Percentiles rank a stretch among this genome's conserved stretches.
These are phyloP conservation scores for Oryzias sinensis DNA, from an alignment of 2,797 vertebrate genomes.

Conservation along the genomic window DNA sequence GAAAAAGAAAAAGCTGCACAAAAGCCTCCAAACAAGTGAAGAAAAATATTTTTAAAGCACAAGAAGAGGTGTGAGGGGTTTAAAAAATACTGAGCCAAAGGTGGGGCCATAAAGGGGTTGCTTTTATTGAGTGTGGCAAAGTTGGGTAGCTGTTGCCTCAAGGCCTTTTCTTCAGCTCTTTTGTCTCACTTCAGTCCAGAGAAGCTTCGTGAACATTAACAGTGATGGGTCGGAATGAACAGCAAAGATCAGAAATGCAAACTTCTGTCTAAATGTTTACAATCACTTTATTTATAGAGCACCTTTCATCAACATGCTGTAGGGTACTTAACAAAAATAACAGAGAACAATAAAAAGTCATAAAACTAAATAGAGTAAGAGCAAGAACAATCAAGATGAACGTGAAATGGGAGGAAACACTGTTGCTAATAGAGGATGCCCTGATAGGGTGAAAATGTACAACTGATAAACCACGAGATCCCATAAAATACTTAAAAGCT, in stretches of 20 bases:
- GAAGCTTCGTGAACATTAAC: slow-evolving; percentile 6
- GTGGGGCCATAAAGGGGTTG: slow-evolving; percentile 58
- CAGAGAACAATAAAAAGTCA: too few relatives aligned
- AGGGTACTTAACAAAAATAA: too few relatives aligned
- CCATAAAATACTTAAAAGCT: too few relatives aligned
- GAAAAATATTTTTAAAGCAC: slow-evolving; percentile 17
- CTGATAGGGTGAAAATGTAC: too few relatives aligned
- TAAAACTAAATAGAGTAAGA: too few relatives aligned
- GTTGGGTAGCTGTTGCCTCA: slow-evolving; percentile 46
- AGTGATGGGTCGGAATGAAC: not conserved
- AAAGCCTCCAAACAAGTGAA: slow-evolving; percentile 17
- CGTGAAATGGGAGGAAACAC: too few relatives aligned
- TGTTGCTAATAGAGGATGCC: too few relatives aligned
- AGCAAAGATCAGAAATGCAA: not conserved
- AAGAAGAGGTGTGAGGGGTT: slow-evolving; percentile 35
- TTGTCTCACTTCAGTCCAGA: slow-evolving; percentile 4
- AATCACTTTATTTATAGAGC: not conserved
- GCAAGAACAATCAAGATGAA: too few relatives aligned
- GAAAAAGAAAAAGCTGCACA: not conserved
- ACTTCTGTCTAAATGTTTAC: too few relatives aligned
- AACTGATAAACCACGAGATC: too few relatives aligned
- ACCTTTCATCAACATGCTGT: not conserved
- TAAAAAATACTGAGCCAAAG: slow-evolving; percentile 63
- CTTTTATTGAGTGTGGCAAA: slow-evolving; percentile 60
- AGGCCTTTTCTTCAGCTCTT: slow-evolving; percentile 36